These are phyloP conservation scores for Pseudopipra pipra DNA, from an alignment of 2,113 vertebrate species.

Conservation along the genomic window DNA sequence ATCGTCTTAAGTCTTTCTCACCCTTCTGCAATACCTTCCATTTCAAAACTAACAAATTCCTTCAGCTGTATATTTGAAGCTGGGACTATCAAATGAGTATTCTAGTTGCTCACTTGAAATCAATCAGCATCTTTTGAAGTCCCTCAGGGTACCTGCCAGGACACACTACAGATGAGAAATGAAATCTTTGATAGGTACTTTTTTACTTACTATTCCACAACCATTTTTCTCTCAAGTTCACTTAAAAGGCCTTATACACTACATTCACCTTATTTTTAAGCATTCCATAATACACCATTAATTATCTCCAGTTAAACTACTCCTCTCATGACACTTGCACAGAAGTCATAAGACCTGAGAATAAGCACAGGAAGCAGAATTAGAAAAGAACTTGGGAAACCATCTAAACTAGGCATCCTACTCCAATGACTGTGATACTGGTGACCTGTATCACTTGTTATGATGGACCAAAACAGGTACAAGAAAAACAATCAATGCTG, in stretches of 20 bases:
- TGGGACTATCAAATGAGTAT: neutral
- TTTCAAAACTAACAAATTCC: neutral
- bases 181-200: neutral
- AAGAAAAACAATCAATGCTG: neutral
- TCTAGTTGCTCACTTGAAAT: neutral
- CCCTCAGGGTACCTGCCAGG: neutral
- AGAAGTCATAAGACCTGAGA: neutral
- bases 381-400: neutral
- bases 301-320: neutral
- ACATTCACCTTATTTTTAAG: neutral
- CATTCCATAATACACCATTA: neutral
- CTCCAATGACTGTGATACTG: neutral
- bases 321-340: neutral
- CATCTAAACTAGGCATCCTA: neutral
- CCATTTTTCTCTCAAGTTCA: neutral
- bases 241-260: neutral
- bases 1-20: neutral
- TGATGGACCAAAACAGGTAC: neutral
- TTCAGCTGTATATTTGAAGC: neutral
- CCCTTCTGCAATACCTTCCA: neutral
- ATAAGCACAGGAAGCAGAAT: neutral
- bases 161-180: neutral
- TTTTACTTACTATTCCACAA: neutral
- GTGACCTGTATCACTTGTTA: neutral
- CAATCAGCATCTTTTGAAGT: neutral